phyloP scores from a whole-genome alignment of 2,797 vertebrate species.

The Propithecus deckenii region DNA sequence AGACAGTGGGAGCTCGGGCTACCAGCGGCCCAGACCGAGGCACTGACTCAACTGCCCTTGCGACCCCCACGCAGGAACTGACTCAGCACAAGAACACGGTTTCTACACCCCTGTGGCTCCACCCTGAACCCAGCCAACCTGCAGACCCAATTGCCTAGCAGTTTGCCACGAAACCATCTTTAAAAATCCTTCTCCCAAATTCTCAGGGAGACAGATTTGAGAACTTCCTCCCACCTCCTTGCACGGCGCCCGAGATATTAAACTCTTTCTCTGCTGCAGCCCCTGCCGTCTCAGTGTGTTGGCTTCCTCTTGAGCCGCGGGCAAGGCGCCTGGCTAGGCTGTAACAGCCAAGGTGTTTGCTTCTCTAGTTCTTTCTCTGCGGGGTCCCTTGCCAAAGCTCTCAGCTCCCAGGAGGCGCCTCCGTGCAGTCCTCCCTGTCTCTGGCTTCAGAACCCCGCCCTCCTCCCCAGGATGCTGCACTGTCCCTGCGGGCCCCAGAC shows the following conservation, averaged over 20 bases:
- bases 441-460: not conserved
- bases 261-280: no score
- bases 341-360: not conserved
- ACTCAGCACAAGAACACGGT: not conserved
- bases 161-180: no score
- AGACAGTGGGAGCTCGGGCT: not conserved
- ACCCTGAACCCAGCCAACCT: no score
- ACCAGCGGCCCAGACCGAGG: not conserved
- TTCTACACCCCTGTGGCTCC: not conserved
- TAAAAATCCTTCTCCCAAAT: no score
- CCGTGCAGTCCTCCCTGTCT: not conserved
- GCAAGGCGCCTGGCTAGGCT: no score
- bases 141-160: no score
- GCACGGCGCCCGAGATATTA: accelerated
- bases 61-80: not conserved
- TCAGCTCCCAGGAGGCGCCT: not conserved
- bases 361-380: not conserved
- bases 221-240: no score
- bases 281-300: no score
- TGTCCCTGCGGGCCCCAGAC: no score
- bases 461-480: no score
- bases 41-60: not conserved
- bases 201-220: no score
- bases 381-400: not conserved
- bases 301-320: no score